A percentile compares a stretch with the other conserved stretches of the same genome.
These are phyloP conservation scores for Cirrhinus molitorella DNA, from an alignment of 2,797 vertebrate species.

Conservation along the genomic window DNA sequence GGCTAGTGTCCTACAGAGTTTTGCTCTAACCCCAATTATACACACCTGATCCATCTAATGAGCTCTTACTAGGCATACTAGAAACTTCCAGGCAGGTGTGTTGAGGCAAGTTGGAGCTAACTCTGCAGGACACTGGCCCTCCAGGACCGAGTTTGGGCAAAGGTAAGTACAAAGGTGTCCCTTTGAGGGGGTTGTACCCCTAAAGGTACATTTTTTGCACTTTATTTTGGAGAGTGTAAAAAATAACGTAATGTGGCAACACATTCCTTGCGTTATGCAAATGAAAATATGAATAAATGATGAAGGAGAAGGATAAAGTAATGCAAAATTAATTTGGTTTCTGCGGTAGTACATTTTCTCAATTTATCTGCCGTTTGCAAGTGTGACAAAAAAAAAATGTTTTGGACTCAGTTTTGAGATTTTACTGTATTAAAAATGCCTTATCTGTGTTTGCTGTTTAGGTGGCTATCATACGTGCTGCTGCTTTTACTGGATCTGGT, in stretches of 20 bases:
- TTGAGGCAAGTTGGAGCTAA: no score
- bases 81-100: no score
- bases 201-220: background rate
- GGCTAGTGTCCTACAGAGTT: no score
- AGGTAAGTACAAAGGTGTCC: background rate
- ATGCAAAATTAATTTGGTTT: background rate
- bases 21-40: no score
- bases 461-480: constrained; percentile 91
- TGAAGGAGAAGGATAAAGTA: background rate
- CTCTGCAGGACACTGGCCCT: no score
- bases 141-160: no score
- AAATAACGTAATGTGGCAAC: background rate
- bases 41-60: no score
- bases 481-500: constrained; percentile 89
- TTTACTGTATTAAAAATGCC: constrained; percentile 6
- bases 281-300: background rate
- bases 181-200: background rate
- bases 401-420: background rate
- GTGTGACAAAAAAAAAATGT: background rate
- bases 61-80: no score
- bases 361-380: background rate
- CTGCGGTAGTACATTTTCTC: background rate
- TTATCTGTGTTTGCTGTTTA: constrained; percentile 63
- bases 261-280: background rate
- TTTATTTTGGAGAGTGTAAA: background rate